Conservation (phyloP, 2,113 vertebrate genomes). For the Rissa tridactyla region DNA sequence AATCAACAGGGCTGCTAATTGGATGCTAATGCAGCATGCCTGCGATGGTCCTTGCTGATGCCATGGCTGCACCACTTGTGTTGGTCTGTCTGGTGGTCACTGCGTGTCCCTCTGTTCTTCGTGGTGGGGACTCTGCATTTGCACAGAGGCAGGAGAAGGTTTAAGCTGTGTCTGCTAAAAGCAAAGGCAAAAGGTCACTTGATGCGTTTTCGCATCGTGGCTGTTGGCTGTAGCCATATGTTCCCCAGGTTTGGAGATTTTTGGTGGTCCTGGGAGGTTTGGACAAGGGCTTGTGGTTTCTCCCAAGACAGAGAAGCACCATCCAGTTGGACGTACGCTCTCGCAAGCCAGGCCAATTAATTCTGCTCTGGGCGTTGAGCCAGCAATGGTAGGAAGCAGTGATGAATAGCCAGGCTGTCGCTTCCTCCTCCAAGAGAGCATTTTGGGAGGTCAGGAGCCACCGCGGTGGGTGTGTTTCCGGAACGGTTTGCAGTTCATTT, state of each 20-base stretch:
- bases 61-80: accelerated
- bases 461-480: background rate
- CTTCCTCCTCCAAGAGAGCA: background rate
- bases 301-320: background rate
- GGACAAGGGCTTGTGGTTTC: background rate
- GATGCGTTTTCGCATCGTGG: background rate
- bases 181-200: background rate
- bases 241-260: background rate
- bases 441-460: background rate
- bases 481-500: background rate
- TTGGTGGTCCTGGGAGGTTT: background rate
- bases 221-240: background rate
- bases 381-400: background rate
- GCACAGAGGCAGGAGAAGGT: background rate
- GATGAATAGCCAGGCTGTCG: background rate
- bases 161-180: background rate
- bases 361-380: constrained; percentile 18
- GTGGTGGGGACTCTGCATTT: accelerated
- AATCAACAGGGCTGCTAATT: background rate
- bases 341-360: background rate
- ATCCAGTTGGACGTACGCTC: background rate
- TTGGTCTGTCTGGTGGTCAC: background rate
- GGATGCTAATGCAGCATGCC: background rate
- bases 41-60: background rate
- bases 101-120: background rate